phyloP scores from a whole-genome alignment of 2,888 invertebrate species.

The Disparrhopalites patrizii region DNA sequence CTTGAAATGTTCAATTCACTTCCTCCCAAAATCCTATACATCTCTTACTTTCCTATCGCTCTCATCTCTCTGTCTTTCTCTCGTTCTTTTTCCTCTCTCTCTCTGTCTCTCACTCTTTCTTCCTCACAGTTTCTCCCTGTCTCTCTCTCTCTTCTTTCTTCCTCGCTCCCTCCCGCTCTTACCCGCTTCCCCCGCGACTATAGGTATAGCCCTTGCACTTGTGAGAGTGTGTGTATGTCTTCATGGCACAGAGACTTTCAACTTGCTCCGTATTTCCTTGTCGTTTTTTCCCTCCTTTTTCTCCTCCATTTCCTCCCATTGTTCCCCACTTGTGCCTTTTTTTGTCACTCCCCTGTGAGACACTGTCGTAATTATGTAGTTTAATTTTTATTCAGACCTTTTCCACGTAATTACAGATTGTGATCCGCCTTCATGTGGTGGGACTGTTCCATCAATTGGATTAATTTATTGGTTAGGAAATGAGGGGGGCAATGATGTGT shows the following conservation, averaged over 20 bases:
- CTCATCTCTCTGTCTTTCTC: neutral
- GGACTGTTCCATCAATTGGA: too few relatives aligned
- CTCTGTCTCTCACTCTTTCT: neutral
- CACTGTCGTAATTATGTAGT: too few relatives aligned
- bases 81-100: neutral
- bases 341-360: too few relatives aligned
- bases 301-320: too few relatives aligned
- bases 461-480: too few relatives aligned
- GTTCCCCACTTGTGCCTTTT: too few relatives aligned
- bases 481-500: too few relatives aligned
- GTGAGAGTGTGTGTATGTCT: neutral
- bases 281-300: neutral
- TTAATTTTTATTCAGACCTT: too few relatives aligned
- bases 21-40: conserved; percentile 9
- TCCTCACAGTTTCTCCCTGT: neutral
- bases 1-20: conserved; percentile 36
- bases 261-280: neutral
- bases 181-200: too few relatives aligned
- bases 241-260: neutral
- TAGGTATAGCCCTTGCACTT: neutral
- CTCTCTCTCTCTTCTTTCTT: neutral
- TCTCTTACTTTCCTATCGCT: neutral
- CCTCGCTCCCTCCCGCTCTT: neutral
- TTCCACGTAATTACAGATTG: too few relatives aligned
- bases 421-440: too few relatives aligned